Percentiles rank a stretch among this genome's conserved stretches.
Evolutionary conservation across 2,113 vertebrate genomes (phyloP).

Genomic region (Megaptera novaeangliae): DNA sequence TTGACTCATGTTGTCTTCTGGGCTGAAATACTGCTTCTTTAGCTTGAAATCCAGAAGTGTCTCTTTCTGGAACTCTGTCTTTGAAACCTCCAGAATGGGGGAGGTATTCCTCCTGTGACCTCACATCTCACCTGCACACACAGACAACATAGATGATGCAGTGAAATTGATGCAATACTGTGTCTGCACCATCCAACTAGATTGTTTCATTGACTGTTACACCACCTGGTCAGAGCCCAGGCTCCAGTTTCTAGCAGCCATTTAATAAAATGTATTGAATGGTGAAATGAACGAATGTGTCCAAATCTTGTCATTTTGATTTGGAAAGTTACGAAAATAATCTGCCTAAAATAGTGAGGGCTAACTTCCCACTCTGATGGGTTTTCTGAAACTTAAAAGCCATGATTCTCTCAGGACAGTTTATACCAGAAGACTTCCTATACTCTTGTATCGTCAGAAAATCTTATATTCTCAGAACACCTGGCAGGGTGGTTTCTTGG

Average conservation of each 20-base stretch:
- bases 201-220: rapidly evolving
- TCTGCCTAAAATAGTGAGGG: not conserved
- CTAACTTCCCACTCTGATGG: not conserved
- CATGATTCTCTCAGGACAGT: not conserved
- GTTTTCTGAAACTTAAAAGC: not conserved
- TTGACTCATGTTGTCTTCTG: not conserved
- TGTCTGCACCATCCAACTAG: not conserved
- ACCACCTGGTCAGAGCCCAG: rapidly evolving
- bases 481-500: not conserved
- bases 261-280: not conserved
- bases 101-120: not conserved
- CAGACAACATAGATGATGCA: not conserved
- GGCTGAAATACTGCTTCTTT: not conserved
- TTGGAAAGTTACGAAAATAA: not conserved
- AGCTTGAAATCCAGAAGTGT: not conserved
- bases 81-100: not conserved
- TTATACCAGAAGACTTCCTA: not conserved
- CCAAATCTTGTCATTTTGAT: not conserved
- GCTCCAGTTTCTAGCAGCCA: not conserved
- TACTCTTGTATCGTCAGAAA: not conserved
- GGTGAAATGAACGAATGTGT: not conserved
- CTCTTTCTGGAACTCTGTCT: not conserved
- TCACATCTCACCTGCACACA: not conserved
- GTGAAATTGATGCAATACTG: not conserved
- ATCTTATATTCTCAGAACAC: not conserved